These are phyloP conservation scores for Candidula unifasciata DNA, from an alignment of 2,888 invertebrate species.

Conservation along the genomic window DNA sequence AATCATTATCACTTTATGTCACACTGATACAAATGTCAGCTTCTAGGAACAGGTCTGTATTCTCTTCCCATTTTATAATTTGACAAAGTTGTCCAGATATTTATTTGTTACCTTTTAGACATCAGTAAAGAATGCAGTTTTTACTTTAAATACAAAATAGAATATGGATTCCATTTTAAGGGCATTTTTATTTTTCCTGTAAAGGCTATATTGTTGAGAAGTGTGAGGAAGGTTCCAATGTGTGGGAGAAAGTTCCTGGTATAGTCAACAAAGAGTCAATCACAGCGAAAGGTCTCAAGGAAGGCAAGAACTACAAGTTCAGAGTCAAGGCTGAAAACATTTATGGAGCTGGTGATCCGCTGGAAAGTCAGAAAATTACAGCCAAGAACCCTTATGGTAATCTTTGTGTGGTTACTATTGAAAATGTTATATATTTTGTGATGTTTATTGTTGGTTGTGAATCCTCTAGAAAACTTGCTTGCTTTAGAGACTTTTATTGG, in stretches of 20 bases:
- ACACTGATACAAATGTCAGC: no score
- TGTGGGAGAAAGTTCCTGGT: constrained; percentile 96
- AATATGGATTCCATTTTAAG: neutral
- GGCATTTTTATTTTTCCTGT: neutral
- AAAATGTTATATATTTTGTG: neutral
- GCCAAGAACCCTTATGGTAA: constrained; percentile 97
- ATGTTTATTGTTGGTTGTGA: neutral
- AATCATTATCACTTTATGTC: no score
- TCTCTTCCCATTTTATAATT: no score
- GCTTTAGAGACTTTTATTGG: no score
- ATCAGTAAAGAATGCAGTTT: no score
- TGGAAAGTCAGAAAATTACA: constrained; percentile 89
- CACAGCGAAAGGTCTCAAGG: constrained; percentile 93
- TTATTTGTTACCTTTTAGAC: no score
- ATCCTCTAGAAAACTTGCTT: no score
- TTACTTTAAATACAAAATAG: neutral
- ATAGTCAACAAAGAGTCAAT: constrained; percentile 89
- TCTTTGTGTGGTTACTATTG: constrained; percentile 58
- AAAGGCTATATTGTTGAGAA: constrained; percentile 95
- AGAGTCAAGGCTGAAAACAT: constrained; percentile 97
- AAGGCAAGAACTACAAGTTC: constrained; percentile 96
- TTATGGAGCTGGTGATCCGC: constrained; percentile 95
- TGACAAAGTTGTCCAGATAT: no score
- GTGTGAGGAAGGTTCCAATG: constrained; percentile 91
- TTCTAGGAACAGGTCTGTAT: no score